A percentile compares a stretch with the other conserved stretches of the same genome.
phyloP scores from a whole-genome alignment of 2,797 vertebrate species.

The Peromyscus attwateri region DNA sequence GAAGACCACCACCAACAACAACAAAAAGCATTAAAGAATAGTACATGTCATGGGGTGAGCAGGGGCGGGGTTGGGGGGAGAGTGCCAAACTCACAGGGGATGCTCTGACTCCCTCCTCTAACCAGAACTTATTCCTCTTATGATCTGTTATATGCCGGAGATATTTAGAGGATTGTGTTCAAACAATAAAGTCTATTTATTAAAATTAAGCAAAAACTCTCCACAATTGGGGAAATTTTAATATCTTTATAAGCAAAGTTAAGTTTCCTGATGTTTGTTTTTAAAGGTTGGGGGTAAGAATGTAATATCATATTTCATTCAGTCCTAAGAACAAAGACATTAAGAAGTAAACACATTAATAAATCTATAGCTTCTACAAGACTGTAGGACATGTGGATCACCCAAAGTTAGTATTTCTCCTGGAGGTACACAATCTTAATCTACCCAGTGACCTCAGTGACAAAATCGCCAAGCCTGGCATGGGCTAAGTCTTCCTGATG shows the following conservation, averaged over 20 bases:
- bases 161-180: conserved; percentile 1
- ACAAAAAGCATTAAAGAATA: too few relatives aligned
- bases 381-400: not conserved
- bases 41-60: accelerated
- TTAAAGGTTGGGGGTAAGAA: conserved; percentile 42
- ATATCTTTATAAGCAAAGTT: conserved; percentile 48
- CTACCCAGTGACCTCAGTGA: not conserved
- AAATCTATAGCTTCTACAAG: not conserved
- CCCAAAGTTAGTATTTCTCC: conserved; percentile 21
- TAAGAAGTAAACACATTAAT: not conserved
- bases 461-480: not conserved
- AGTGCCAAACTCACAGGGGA: not conserved
- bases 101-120: not conserved
- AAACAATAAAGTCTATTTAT: not conserved
- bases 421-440: not conserved
- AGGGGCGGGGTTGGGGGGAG: not conserved
- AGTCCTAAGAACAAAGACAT: conserved; percentile 2
- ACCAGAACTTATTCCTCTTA: not conserved
- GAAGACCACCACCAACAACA: not conserved
- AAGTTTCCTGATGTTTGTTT: not conserved
- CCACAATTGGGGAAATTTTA: not conserved
- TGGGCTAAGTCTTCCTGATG: not conserved
- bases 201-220: not conserved
- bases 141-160: not conserved
- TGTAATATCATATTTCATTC: not conserved